Conservation (phyloP, 2,888 invertebrate genomes). For the Agrotis ipsilon region DNA sequence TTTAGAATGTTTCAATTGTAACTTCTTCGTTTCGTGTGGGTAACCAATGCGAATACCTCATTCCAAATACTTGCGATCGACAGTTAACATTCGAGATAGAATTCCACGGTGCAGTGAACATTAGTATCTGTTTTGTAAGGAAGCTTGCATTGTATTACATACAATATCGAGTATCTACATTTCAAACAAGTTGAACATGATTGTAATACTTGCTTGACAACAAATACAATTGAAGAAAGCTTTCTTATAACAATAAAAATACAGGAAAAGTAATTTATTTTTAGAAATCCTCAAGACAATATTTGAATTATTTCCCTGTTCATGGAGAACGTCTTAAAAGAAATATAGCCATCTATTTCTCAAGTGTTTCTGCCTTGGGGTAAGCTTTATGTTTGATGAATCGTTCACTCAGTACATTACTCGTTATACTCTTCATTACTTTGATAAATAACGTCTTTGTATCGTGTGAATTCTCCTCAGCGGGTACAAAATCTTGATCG, state of each 20-base stretch:
- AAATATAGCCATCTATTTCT: slow-evolving; percentile 63
- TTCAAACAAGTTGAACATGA: background rate
- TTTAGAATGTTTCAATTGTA: slow-evolving; percentile 70
- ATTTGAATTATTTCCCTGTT: slow-evolving; percentile 57
- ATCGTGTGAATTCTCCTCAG: slow-evolving; percentile 55
- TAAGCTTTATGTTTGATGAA: slow-evolving; percentile 63
- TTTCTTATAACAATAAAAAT: slow-evolving; percentile 8
- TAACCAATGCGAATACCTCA: slow-evolving; percentile 65
- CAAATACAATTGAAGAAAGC: background rate
- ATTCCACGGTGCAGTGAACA: slow-evolving; percentile 46
- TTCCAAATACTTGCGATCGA: slow-evolving; percentile 54
- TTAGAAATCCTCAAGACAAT: slow-evolving; percentile 37
- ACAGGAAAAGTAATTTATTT: slow-evolving; percentile 33
- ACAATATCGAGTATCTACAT: slow-evolving; percentile 3
- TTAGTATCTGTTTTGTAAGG: slow-evolving; percentile 45
- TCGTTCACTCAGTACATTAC: slow-evolving; percentile 62
- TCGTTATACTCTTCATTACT: slow-evolving; percentile 59
- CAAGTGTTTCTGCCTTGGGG: slow-evolving; percentile 59
- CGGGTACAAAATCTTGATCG: slow-evolving; percentile 52
- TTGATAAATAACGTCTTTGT: slow-evolving; percentile 60
- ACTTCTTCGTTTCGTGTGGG: slow-evolving; percentile 67
- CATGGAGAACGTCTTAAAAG: slow-evolving; percentile 53
- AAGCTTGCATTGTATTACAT: slow-evolving; percentile 41
- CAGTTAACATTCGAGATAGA: slow-evolving; percentile 54
- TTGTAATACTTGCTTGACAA: slow-evolving; percentile 5